Evolutionary conservation across 2,113 vertebrate genomes (phyloP).

Genomic region (Hippocampus mohnikei): DNA sequence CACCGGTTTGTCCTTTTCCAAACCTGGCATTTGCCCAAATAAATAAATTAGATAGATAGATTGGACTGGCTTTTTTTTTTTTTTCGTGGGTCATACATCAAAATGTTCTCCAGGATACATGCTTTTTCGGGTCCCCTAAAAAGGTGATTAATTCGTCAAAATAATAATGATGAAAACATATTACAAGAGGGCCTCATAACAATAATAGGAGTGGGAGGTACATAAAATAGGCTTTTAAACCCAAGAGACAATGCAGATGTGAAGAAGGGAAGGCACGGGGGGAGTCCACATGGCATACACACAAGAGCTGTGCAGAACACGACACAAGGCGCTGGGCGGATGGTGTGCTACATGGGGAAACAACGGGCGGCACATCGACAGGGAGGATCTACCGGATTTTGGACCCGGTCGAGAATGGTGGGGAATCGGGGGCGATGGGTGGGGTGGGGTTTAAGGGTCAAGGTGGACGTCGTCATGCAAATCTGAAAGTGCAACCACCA

Average conservation of each 20-base stretch:
- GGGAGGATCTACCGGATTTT: conserved; percentile 61
- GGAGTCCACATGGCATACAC: conserved; percentile 57
- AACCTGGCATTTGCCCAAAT: too few relatives aligned
- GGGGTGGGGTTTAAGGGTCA: conserved; percentile 29
- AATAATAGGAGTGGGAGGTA: not conserved
- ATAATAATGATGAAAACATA: not conserved
- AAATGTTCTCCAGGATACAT: not conserved
- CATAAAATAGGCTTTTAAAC: conserved; percentile 29
- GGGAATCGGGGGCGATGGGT: conserved; percentile 1
- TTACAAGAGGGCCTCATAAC: not conserved
- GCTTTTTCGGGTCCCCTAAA: not conserved
- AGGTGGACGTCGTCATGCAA: conserved; percentile 70
- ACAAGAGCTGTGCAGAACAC: conserved; percentile 65
- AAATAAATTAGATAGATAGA: too few relatives aligned
- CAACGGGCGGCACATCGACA: conserved; percentile 55
- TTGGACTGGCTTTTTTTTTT: too few relatives aligned
- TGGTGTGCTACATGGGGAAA: conserved; percentile 70
- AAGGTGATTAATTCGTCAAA: not conserved
- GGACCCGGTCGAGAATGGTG: conserved; percentile 14
- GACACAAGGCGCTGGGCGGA: conserved; percentile 63
- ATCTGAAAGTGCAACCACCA: conserved; percentile 72
- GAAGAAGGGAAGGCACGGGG: conserved; percentile 56
- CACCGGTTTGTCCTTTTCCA: conserved; percentile 71
- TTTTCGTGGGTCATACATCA: not conserved
- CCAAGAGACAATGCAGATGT: conserved; percentile 69